Evolutionary conservation across 2,888 invertebrate genomes (phyloP).

Genomic region (Agonopterix arenella): DNA sequence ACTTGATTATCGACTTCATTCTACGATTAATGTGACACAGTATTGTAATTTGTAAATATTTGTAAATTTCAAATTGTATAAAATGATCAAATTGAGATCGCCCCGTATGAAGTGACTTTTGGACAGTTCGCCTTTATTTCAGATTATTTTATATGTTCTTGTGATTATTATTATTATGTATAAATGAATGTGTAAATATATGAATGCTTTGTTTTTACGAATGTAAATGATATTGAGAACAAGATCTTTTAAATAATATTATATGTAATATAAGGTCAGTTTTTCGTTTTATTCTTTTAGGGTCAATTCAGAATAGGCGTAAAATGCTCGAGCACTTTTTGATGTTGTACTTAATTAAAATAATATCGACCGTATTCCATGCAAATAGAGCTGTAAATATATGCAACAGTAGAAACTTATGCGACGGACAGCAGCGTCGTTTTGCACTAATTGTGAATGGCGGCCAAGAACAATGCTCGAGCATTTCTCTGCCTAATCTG

Average conservation of each 20-base stretch:
- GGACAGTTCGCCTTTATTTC: conserved; percentile 36
- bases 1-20: neutral
- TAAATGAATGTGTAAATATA: conserved; percentile 22
- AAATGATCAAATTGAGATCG: conserved; percentile 17
- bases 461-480: no score
- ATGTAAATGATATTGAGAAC: conserved; percentile 60
- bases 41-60: neutral
- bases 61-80: conserved; percentile 14
- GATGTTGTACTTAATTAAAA: no score
- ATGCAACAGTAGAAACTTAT: no score
- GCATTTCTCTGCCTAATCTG: no score
- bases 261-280: conserved; percentile 43
- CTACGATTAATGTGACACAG: neutral
- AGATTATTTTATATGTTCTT: conserved; percentile 24
- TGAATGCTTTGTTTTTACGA: conserved; percentile 21
- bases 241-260: conserved; percentile 48
- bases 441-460: no score
- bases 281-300: neutral
- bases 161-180: conserved; percentile 3
- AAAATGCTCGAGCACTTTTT: no score
- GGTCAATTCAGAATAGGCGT: no score
- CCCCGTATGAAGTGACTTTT: conserved; percentile 29
- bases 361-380: no score
- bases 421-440: no score
- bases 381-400: no score